These are phyloP conservation scores for Bagarius yarrelli DNA, from an alignment of 2,113 vertebrate species.

Conservation along the genomic window DNA sequence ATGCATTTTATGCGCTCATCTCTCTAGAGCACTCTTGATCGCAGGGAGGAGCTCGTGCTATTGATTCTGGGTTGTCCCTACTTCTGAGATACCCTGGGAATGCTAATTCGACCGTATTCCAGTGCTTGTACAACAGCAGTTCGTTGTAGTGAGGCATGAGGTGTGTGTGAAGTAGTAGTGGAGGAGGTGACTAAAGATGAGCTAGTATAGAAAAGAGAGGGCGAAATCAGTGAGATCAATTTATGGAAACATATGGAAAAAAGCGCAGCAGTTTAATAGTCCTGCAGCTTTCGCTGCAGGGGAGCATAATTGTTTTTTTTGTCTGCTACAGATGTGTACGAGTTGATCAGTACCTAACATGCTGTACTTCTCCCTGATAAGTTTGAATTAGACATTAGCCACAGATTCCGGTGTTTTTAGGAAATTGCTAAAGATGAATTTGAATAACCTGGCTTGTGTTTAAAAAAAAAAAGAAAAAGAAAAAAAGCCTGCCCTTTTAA, in stretches of 20 bases:
- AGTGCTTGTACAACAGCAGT: neutral
- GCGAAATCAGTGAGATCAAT: neutral
- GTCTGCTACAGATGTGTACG: neutral
- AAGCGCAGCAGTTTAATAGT: neutral
- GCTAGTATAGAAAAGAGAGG: neutral
- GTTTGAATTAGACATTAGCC: neutral
- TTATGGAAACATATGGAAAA: neutral
- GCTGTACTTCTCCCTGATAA: neutral
- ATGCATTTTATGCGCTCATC: conserved; percentile 60
- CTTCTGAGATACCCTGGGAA: conserved; percentile 41
- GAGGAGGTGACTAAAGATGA: neutral
- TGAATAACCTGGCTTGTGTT: conserved; percentile 54
- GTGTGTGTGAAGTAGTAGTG: neutral
- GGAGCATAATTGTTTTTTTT: neutral
- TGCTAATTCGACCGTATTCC: conserved; percentile 52
- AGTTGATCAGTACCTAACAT: neutral
- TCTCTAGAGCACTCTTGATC: conserved; percentile 53
- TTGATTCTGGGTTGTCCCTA: conserved; percentile 58
- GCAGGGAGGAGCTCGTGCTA: conserved; percentile 54
- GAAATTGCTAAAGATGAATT: conserved; percentile 36
- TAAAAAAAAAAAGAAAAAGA: too few species aligned
- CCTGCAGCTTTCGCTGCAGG: neutral
- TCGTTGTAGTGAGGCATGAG: conserved; percentile 7
- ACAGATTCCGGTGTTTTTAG: neutral
- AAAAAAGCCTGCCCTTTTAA: conserved; percentile 62